Base-by-base conservation (phyloP, 2,888 invertebrate species). In the Eudemis profundana region DNA sequence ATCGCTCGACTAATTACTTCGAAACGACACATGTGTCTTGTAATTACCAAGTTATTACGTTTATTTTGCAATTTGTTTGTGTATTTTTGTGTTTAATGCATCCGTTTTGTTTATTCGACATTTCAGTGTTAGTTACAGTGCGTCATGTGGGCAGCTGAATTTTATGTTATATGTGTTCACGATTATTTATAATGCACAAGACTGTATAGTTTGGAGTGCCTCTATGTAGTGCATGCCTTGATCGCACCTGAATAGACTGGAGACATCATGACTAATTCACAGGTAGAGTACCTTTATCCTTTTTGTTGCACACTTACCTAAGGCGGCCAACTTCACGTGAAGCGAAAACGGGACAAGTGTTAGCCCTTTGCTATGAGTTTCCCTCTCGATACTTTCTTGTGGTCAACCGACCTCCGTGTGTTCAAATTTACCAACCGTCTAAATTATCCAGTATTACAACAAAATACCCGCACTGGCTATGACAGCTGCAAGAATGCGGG, bases 191-290 rank as follows among this genome's bases (percentile, higher is more conserved):
- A 85, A 88, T 89, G 90, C 91, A 90, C 91, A 85, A 77, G 79
- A 78, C 81, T 85, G 72, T 87, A 79, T 90, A 86, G 81, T 84
- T 83, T 82, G 82, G 78, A 84, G 86, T 84, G 83, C 80, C 82
- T 82, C 82, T 87, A 86, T 87, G 85, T 90, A 90, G 90, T 91
- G 91, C 90, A 90, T 90, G 91, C 79, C 70, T 88, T 86, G 78
- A 79, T 86, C 78, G 87, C 90, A 90, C 89, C 83, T 69, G 78
- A 80, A 74, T 86, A 85, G 81, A 74, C 72, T 71, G 85, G 80
- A 82, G 82, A 78, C 87, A 86, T 82, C 82, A 94, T 94, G 94
- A 94, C 93, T 80, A 94, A 94, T 89, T 93, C 93, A 79, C 94
- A 94, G 94, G 94, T 94, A 93, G 82, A 81, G 76, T 72, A 76